Conservation (phyloP, 2,113 vertebrate genomes). For the Grallaria varia region DNA sequence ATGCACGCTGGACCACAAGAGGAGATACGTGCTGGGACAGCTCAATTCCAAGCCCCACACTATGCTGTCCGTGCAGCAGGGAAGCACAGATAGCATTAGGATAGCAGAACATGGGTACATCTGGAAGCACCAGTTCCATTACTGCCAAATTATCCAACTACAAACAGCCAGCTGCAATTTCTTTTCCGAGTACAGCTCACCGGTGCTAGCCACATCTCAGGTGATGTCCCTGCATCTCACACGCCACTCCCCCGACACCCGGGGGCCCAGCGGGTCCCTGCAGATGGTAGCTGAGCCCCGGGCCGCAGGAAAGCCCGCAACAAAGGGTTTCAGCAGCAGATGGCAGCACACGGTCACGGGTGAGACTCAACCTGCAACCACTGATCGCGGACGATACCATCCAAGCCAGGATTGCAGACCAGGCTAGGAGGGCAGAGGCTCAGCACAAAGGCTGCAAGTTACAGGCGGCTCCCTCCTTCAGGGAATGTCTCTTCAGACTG, state of each 20-base stretch:
- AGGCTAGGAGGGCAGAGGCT: not conserved
- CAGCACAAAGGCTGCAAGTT: not conserved
- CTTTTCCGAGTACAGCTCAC: not conserved
- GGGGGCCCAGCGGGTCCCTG: fast-evolving
- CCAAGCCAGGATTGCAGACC: not conserved
- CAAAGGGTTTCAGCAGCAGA: not conserved
- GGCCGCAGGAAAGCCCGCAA: not conserved
- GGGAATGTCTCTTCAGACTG: not conserved
- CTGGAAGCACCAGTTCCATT: not conserved
- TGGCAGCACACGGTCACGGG: not conserved
- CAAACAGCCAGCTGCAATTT: not conserved
- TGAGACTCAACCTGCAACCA: not conserved
- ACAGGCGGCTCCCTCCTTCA: not conserved
- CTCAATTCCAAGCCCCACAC: not conserved
- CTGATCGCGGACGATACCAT: fast-evolving
- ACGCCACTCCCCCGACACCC: fast-evolving
- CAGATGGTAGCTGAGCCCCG: not conserved
- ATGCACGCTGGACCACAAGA: not conserved
- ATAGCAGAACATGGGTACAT: not conserved
- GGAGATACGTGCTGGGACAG: not conserved
- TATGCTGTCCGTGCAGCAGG: not conserved
- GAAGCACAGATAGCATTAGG: not conserved
- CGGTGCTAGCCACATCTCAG: not conserved
- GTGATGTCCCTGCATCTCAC: not conserved
- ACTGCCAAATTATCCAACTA: not conserved